Evolutionary conservation across 2,113 vertebrate species (phyloP), one percentile per base, ranked within the genome.

Genomic region (Pycnonotus jocosus): DNA sequence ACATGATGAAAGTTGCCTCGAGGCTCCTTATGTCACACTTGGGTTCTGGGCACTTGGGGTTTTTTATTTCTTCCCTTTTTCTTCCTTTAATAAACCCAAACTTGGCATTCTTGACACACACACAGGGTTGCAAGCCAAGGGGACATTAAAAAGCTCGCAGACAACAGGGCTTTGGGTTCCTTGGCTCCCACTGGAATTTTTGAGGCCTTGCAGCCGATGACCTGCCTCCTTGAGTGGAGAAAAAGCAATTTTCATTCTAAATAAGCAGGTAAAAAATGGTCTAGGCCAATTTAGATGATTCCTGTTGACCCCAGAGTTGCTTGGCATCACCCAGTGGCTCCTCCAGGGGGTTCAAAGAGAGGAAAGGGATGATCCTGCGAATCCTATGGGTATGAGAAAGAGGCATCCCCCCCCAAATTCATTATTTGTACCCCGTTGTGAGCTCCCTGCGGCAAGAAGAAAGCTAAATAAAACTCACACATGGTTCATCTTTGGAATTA

Each of bases 11-110:
- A 93, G 91, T 94, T 95, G 90, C 96, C 73, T 85, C 30, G 13
- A 95, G 93, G 91, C 93, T 92, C 92, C 92, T 97, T 95, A 82
- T 68, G 86, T 96, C 90, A 96, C 86, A 94, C 93, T 80, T 11
- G 40, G 60, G 76, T 74, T 92, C 70, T 79, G 73, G 58, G 82
- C 74, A 19, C 70, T 78, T 56, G 12, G 16, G 11, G 3, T 19
- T 70, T 90, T 82, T 82, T 81, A 90, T 94, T 93, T 83, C 82
- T 96, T 96, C 68, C 68, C 65, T 58, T 90, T 90, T 70, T 58
- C 65, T 95, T 90, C 66, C 15, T 24, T 62, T 56, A 93, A 87
- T 93, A 87, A 93, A 80, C 51, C 79, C 35, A 89, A 90, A 60
- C 48, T 47, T 33, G 42, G n/a, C 81, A 27, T 25, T 44, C 62